Conservation (phyloP, 2,888 invertebrate genomes). For the Oxycera nigricornis region DNA sequence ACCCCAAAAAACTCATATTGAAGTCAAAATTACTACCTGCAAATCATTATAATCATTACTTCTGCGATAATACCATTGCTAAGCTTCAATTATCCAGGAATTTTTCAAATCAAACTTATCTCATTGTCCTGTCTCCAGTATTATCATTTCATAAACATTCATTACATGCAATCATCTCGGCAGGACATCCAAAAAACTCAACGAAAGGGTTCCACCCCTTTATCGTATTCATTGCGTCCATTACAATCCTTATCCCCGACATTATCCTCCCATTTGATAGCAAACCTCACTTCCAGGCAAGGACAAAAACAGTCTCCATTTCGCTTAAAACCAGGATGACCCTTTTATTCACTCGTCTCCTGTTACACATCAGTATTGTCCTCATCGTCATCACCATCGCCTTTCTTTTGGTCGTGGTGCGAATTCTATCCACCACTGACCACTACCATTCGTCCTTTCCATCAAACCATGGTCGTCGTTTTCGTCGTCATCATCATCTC, state of each 20-base stretch:
- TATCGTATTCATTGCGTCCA: slow-evolving; percentile 2
- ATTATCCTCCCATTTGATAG: neutral
- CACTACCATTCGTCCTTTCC: neutral
- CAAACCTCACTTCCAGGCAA: slow-evolving; percentile 7
- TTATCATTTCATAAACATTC: slow-evolving; percentile 6
- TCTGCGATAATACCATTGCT: too few relatives aligned
- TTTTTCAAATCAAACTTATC: slow-evolving; percentile 6
- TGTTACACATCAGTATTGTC: neutral
- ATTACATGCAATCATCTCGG: slow-evolving; percentile 37
- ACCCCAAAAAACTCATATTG: too few relatives aligned
- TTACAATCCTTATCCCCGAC: neutral
- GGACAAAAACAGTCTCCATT: slow-evolving; percentile 24
- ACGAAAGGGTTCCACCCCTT: slow-evolving; percentile 31
- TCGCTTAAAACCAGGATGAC: slow-evolving; percentile 21
- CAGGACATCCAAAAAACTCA: slow-evolving; percentile 15
- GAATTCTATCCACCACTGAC: neutral
- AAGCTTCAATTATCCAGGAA: too few relatives aligned
- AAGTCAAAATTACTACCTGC: too few relatives aligned
- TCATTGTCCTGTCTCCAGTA: neutral
- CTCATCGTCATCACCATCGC: neutral
- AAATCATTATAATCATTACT: too few relatives aligned
- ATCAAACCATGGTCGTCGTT: neutral
- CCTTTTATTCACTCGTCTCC: slow-evolving; percentile 4
- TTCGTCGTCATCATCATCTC: slow-evolving; percentile 10
- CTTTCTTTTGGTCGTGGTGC: neutral